Base-by-base conservation (phyloP, 2,888 invertebrate genomes). In the Eilema sororculum region DNA sequence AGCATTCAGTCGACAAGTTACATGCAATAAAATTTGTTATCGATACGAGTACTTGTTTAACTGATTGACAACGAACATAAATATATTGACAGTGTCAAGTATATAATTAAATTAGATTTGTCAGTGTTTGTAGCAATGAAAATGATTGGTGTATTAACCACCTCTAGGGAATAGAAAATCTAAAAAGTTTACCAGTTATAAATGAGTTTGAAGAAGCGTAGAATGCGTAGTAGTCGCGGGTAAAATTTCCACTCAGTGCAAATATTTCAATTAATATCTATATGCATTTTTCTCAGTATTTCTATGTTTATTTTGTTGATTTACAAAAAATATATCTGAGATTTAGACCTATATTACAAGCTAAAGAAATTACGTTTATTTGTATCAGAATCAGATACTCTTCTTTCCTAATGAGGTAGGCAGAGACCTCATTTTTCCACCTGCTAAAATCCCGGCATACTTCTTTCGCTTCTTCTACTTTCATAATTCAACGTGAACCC, bases 21-120 rank as follows among this genome's bases (percentile, higher is more conserved):
- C 59, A 64, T 24, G 58, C 59, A 64, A 37, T 69, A 41, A 37
- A 56, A 68, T 63, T 68, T 37, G 41, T 24, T 68, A 58, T 59
- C 46, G 59, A 61, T 56, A 64, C 58, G 6, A 58, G 58, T 41
- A 16, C 63, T 28, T 30, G 12, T 57, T 57, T 20, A 16, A 24
- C 24, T 66, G 66, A 64, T 59, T 69, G 33, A 56, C 58, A 60
- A n/a, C 30, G 16, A 46, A 58, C 65, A 65, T 41, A 59, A 12
- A 13, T 20, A 13, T 10, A 25, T 28, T 65, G 12, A n/a, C 28
- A 46, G 28, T 25, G 9, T 9, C 13, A 4, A n/a, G 37, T 58
- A 22, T 10, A 25, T 62, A 41, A 33, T 22, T 13, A 60, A 30
- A 59, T 37, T 33, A n/a, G 33, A 37, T 25, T n/a, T 62, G 52